A percentile compares a stretch with the other conserved stretches of the same genome.
These are phyloP conservation scores for Atherix ibis DNA, from an alignment of 2,888 invertebrate species.

Conservation along the genomic window DNA sequence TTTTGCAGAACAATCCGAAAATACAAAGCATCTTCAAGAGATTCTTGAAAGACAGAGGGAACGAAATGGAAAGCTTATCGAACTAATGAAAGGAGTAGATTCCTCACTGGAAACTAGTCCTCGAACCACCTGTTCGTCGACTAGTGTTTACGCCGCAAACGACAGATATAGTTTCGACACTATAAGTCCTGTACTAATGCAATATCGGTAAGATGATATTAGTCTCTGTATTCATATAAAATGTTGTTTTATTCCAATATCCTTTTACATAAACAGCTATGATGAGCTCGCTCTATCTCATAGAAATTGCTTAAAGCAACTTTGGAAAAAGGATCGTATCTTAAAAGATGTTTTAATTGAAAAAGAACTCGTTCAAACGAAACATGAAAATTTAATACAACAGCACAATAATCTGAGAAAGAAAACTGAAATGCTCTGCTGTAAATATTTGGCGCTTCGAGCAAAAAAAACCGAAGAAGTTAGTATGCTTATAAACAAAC, in stretches of 20 bases:
- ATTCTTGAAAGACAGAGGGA: conserved; percentile 20
- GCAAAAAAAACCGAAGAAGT: conserved; percentile 22
- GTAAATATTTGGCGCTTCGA: conserved; percentile 19
- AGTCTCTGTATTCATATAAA: neutral
- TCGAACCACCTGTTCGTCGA: conserved; percentile 2
- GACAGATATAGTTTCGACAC: conserved; percentile 3
- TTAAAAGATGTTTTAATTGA: conserved; percentile 18
- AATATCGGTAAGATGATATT: conserved; percentile 7
- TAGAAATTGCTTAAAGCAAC: conserved; percentile 20
- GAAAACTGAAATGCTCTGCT: conserved; percentile 16
- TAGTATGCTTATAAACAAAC: conserved; percentile 3
- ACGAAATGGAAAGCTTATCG: conserved; percentile 22
- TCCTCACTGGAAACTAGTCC: conserved; percentile 14
- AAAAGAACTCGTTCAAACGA: conserved; percentile 19
- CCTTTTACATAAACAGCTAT: conserved; percentile 15
- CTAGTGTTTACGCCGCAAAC: no score
- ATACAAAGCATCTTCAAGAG: conserved; percentile 6
- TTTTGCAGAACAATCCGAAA: conserved; percentile 3
- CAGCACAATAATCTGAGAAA: conserved; percentile 11
- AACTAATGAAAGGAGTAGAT: conserved; percentile 21
- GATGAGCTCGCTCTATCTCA: conserved; percentile 22
- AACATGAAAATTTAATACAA: conserved; percentile 19
- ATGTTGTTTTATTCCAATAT: neutral
- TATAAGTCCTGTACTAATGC: conserved; percentile 9
- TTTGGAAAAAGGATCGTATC: conserved; percentile 21